Percentiles rank a stretch among this genome's conserved stretches.
These are phyloP conservation scores for Pedionomus torquatus DNA, from an alignment of 2,113 vertebrate genomes.

Conservation along the genomic window DNA sequence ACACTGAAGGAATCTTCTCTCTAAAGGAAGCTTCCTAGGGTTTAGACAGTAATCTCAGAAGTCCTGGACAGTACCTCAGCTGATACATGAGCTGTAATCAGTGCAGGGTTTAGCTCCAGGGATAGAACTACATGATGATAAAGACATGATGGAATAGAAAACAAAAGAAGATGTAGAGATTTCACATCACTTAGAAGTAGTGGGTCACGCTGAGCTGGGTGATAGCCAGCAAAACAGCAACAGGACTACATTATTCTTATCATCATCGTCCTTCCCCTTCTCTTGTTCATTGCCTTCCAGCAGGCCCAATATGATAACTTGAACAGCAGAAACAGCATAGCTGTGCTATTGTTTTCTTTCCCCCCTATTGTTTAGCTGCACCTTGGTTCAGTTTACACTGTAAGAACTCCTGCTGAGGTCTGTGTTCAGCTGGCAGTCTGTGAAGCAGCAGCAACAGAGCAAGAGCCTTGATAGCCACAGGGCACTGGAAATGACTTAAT, in stretches of 20 bases:
- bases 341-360: neutral
- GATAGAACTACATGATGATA: neutral
- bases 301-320: accelerated
- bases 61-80: neutral
- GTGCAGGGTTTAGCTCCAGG: neutral
- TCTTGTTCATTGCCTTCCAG: neutral
- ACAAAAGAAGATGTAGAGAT: neutral
- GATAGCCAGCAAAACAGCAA: neutral
- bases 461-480: neutral
- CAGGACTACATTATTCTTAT: neutral
- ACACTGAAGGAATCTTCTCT: neutral
- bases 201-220: accelerated
- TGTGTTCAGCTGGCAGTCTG: neutral
- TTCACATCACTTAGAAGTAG: neutral
- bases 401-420: neutral
- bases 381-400: neutral
- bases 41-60: neutral
- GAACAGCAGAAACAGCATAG: neutral
- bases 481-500: neutral
- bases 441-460: neutral
- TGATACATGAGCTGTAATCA: neutral
- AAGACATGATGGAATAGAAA: neutral
- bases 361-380: neutral
- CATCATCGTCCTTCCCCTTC: neutral
- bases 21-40: neutral